Evolutionary conservation across 2,888 invertebrate species (phyloP).

Genomic region (Ochropacha duplaris): DNA sequence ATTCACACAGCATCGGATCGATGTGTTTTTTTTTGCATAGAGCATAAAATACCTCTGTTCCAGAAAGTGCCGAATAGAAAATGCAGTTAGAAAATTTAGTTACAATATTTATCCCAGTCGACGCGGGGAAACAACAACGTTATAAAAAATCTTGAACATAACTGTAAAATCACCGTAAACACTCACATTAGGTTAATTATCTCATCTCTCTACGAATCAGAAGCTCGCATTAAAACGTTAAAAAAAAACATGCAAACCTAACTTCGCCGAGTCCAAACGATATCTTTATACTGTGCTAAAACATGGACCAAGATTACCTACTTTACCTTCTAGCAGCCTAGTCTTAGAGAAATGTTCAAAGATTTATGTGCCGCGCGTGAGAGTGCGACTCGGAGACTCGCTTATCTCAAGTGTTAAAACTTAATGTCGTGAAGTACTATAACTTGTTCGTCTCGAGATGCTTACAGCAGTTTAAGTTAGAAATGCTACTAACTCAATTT

Average conservation of each 20-base stretch:
- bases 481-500: constrained; percentile 16
- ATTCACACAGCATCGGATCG: too few relatives aligned
- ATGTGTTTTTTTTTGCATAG: too few relatives aligned
- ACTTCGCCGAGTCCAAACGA: constrained; percentile 19
- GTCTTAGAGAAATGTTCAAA: constrained; percentile 31
- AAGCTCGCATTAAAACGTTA: background rate
- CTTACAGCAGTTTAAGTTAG: constrained; percentile 23
- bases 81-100: too few relatives aligned
- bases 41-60: too few relatives aligned
- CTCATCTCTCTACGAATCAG: background rate
- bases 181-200: too few relatives aligned
- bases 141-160: too few relatives aligned
- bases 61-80: too few relatives aligned
- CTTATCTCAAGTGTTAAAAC: constrained; percentile 54
- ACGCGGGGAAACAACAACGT: too few relatives aligned
- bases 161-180: too few relatives aligned
- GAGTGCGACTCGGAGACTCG: constrained; percentile 28
- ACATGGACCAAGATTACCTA: background rate
- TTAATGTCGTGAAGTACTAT: constrained; percentile 60
- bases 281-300: background rate
- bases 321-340: constrained; percentile 1
- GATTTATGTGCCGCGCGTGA: constrained; percentile 42
- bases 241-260: too few relatives aligned
- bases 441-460: constrained; percentile 48
- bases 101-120: too few relatives aligned